Conservation (phyloP, 2,113 vertebrate genomes). For the Trogon surrucura region DNA sequence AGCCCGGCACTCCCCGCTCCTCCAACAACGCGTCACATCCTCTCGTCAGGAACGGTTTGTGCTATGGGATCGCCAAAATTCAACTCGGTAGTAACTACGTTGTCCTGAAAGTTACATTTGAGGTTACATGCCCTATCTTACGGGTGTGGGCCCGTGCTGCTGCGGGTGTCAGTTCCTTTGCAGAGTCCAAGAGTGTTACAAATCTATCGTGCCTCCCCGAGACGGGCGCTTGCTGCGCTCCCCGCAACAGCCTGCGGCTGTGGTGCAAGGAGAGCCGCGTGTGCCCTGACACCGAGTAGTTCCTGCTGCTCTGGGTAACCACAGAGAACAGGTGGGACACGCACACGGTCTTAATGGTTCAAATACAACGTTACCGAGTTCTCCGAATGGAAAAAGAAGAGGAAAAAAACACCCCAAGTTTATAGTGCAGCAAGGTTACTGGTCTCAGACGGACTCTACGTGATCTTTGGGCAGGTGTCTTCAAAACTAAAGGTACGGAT, state of each 20-base stretch:
- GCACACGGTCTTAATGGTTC: too few relatives aligned
- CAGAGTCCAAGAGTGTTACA: not conserved
- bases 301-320: not conserved
- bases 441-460: not conserved
- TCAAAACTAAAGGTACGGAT: not conserved
- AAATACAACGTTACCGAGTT: not conserved
- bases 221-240: not conserved
- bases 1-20: not conserved
- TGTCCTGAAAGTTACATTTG: rapidly evolving
- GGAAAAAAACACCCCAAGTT: not conserved
- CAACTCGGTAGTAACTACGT: not conserved
- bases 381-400: not conserved
- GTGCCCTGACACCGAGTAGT: not conserved
- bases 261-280: not conserved
- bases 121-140: not conserved
- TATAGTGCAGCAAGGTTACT: not conserved
- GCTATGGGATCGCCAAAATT: not conserved
- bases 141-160: not conserved
- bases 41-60: too few relatives aligned
- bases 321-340: not conserved
- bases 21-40: not conserved
- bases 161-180: not conserved
- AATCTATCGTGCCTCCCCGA: not conserved
- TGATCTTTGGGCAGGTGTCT: not conserved
- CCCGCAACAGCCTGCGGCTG: not conserved